A percentile compares a stretch with the other conserved stretches of the same genome.
Evolutionary conservation across 2,113 vertebrate species (phyloP).

Genomic region (Orcinus orca): DNA sequence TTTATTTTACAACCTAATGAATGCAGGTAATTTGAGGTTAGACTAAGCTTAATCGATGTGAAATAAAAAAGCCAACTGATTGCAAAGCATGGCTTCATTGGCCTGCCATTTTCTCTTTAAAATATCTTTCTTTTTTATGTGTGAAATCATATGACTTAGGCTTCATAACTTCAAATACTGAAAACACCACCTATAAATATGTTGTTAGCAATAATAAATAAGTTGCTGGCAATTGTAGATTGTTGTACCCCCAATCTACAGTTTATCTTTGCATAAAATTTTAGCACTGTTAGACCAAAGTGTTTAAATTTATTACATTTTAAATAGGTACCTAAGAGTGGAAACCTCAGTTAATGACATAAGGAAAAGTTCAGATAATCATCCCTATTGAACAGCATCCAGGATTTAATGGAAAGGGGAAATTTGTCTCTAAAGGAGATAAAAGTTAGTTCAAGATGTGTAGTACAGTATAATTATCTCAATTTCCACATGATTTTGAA

Average conservation of each 20-base stretch:
- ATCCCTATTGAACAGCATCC: background rate
- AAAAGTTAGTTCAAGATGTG: background rate
- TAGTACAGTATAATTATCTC: background rate
- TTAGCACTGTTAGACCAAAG: background rate
- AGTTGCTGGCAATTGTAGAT: too few relatives aligned
- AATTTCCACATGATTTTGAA: background rate
- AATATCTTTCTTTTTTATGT: constrained; percentile 8
- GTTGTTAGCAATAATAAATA: background rate
- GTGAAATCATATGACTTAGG: background rate
- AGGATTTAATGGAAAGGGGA: background rate
- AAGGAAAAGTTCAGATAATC: background rate
- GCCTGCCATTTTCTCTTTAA: background rate
- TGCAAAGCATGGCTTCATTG: background rate
- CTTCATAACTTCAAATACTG: background rate
- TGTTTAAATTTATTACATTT: constrained; percentile 26
- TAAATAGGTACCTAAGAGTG: background rate
- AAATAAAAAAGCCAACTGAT: background rate
- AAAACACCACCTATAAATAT: background rate
- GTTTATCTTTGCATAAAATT: background rate
- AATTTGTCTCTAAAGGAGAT: background rate
- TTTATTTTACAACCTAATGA: constrained; percentile 19
- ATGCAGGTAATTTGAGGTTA: background rate
- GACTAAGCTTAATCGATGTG: background rate
- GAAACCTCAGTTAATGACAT: background rate
- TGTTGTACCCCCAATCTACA: background rate